phyloP scores from a whole-genome alignment of 1,140 invertebrate genomes.

The Meloidogyne exigua region DNA sequence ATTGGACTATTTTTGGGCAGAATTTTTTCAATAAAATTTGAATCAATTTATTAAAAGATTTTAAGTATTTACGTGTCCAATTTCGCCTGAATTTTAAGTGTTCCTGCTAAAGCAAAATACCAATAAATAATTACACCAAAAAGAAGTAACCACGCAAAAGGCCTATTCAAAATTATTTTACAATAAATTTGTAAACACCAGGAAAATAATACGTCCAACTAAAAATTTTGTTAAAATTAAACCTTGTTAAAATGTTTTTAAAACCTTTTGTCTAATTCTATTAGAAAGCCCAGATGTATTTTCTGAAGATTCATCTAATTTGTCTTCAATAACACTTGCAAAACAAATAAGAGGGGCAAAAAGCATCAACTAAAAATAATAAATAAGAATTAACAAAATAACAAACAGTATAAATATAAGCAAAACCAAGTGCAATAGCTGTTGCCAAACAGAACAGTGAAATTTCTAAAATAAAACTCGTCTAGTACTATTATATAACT shows the following conservation, averaged over 20 bases:
- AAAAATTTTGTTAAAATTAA: not conserved
- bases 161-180: constrained; percentile 14
- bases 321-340: constrained; percentile 34
- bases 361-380: constrained; percentile 41
- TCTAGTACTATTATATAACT: no score
- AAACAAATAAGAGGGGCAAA: constrained; percentile 56
- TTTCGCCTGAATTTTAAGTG: constrained; percentile 34
- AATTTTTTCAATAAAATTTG: constrained; percentile 43
- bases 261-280: constrained; percentile 3
- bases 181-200: constrained; percentile 32
- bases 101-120: constrained; percentile 55
- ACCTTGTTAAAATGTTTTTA: not conserved
- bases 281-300: not conserved
- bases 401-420: constrained; percentile 55
- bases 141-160: constrained; percentile 23
- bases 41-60: no score
- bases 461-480: constrained; percentile 67
- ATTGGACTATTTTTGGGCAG: constrained; percentile 54
- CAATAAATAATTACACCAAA: constrained; percentile 45
- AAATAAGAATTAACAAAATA: not conserved
- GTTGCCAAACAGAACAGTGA: constrained; percentile 63
- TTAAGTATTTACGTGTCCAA: constrained; percentile 30
- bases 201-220: constrained; percentile 13
- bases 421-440: constrained; percentile 55
- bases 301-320: not conserved